These are phyloP conservation scores for Oligia latruncula DNA, from an alignment of 2,888 invertebrate species.

Conservation along the genomic window DNA sequence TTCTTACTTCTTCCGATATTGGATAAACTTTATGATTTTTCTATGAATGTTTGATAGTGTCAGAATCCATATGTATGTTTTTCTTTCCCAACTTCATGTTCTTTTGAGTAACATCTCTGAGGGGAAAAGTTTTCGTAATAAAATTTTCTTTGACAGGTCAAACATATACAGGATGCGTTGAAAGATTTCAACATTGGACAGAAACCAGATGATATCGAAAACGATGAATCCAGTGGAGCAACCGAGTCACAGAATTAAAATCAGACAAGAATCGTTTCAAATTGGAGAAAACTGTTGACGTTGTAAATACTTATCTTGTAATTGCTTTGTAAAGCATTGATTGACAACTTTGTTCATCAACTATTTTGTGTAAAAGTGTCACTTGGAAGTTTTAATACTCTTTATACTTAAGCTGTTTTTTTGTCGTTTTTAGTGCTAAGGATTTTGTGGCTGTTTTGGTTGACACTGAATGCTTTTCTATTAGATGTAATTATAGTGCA, in stretches of 20 bases:
- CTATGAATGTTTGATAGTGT: constrained; percentile 61
- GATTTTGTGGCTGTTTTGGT: constrained; percentile 51
- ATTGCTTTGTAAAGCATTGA: constrained; percentile 74
- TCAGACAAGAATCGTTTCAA: constrained; percentile 56
- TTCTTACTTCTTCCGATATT: constrained; percentile 42
- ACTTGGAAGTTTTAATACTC: constrained; percentile 68
- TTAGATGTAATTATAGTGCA: constrained; percentile 49
- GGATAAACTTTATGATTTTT: constrained; percentile 58
- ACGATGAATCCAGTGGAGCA: constrained; percentile 77
- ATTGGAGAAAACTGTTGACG: constrained; percentile 44
- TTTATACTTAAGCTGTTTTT: constrained; percentile 58
- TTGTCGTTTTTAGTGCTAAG: constrained; percentile 54
- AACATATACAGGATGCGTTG: constrained; percentile 92
- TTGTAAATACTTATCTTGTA: constrained; percentile 69
- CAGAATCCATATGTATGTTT: constrained; percentile 24
- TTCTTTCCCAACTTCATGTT: constrained; percentile 8
- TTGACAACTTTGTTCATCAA: constrained; percentile 76
- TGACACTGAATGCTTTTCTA: constrained; percentile 58
- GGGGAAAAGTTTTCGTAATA: constrained; percentile 47
- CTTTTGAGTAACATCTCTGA: constrained; percentile 1
- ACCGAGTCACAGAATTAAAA: constrained; percentile 75
- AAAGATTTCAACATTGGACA: constrained; percentile 91
- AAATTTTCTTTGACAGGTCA: constrained; percentile 80
- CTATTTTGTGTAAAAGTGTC: constrained; percentile 73
- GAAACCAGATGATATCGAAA: constrained; percentile 76